Percentiles rank a stretch among this genome's conserved stretches.
Conservation (phyloP, 2,888 invertebrate species). For the Mamestra brassicae region DNA sequence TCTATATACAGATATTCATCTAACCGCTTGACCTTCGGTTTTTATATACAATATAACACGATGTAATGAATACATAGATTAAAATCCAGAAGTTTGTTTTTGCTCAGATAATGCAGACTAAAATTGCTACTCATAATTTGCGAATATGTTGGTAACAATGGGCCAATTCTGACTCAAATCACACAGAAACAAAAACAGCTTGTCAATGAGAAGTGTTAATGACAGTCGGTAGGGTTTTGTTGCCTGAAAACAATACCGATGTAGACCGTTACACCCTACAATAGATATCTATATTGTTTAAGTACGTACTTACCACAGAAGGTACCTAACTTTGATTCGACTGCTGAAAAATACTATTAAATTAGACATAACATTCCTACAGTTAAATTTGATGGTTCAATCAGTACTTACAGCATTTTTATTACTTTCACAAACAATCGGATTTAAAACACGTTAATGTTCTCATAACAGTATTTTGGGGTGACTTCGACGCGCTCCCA, state of each 20-base stretch:
- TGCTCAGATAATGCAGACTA: slow-evolving; percentile 6
- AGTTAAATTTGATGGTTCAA: slow-evolving; percentile 18
- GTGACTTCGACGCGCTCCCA: slow-evolving; percentile 65
- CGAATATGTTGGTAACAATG: slow-evolving; percentile 38
- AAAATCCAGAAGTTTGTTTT: slow-evolving; percentile 30
- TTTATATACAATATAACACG: slow-evolving; percentile 48
- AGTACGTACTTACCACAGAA: slow-evolving; percentile 8
- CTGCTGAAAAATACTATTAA: slow-evolving; percentile 6
- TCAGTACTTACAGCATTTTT: slow-evolving; percentile 21
- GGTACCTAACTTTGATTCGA: slow-evolving; percentile 2
- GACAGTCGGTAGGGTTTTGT: slow-evolving; percentile 47
- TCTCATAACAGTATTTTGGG: slow-evolving; percentile 57
- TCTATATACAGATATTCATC: slow-evolving; percentile 57
- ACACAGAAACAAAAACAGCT: slow-evolving; percentile 67
- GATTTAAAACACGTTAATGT: slow-evolving; percentile 36
- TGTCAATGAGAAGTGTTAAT: slow-evolving; percentile 62
- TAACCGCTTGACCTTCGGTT: slow-evolving; percentile 55
- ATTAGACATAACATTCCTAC: slow-evolving; percentile 8
- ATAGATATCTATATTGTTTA: not conserved
- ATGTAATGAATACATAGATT: slow-evolving; percentile 35
- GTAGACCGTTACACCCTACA: slow-evolving; percentile 15
- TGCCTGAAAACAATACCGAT: slow-evolving; percentile 47
- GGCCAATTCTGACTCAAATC: slow-evolving; percentile 55
- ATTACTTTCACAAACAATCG: slow-evolving; percentile 32
- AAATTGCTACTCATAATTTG: slow-evolving; percentile 12